Percentiles rank a stretch among this genome's conserved stretches.
These are phyloP conservation scores for Thumatha senex DNA, from an alignment of 2,888 invertebrate genomes.

Conservation along the genomic window DNA sequence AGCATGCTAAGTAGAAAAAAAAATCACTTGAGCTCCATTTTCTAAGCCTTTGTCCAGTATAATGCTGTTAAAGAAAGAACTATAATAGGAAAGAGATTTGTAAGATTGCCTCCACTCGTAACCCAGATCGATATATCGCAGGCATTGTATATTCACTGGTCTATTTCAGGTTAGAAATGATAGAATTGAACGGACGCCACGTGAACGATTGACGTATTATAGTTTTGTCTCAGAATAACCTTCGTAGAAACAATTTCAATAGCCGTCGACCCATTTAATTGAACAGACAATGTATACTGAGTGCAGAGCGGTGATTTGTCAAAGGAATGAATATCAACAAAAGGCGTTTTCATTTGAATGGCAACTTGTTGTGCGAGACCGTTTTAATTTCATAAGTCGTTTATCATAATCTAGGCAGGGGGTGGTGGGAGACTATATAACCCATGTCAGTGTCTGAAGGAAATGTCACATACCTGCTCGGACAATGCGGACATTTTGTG, in stretches of 20 bases:
- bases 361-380: conserved; percentile 79
- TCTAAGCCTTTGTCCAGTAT: conserved; percentile 47
- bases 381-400: conserved; percentile 84
- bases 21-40: conserved; percentile 41
- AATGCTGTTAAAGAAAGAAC: conserved; percentile 54
- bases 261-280: conserved; percentile 72
- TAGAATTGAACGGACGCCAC: conserved; percentile 55
- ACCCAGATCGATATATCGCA: conserved; percentile 57
- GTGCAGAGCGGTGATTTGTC: conserved; percentile 78
- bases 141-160: conserved; percentile 71
- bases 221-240: conserved; percentile 71
- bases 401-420: conserved; percentile 79
- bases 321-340: conserved; percentile 80
- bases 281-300: conserved; percentile 74
- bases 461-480: conserved; percentile 76
- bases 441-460: conserved; percentile 81
- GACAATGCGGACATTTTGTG: conserved; percentile 65
- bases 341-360: conserved; percentile 78
- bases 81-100: conserved; percentile 56
- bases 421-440: conserved; percentile 46
- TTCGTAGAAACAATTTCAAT: conserved; percentile 74
- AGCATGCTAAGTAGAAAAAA: conserved; percentile 32
- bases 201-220: conserved; percentile 72
- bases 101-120: conserved; percentile 58
- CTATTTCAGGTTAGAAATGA: conserved; percentile 60